Evolutionary conservation across 2,113 vertebrate species (phyloP).

Genomic region (Melierax canorus): DNA sequence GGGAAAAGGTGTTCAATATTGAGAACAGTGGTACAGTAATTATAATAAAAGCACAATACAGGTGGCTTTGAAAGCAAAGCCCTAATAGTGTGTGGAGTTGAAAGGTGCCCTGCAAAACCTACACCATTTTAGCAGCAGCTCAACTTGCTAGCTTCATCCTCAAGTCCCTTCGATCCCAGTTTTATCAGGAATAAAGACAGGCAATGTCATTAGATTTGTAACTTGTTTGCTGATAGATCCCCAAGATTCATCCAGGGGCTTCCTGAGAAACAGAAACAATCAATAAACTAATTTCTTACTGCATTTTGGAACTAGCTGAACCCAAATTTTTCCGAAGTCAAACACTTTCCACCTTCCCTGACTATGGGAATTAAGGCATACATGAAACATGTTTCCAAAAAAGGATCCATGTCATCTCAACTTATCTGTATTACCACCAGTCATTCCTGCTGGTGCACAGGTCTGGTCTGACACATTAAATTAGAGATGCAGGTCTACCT

Average conservation of each 20-base stretch:
- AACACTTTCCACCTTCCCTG: background rate
- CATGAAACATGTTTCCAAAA: background rate
- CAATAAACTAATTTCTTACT: background rate
- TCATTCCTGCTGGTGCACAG: background rate
- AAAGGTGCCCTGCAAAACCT: background rate
- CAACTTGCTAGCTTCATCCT: background rate
- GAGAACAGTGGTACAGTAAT: background rate
- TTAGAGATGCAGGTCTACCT: background rate
- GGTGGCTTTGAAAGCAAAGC: background rate
- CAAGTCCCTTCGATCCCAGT: background rate
- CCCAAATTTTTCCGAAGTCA: background rate
- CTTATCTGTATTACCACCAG: background rate
- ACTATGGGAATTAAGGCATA: background rate
- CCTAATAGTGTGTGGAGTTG: background rate
- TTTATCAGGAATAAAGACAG: background rate
- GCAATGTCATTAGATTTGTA: background rate
- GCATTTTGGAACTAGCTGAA: background rate
- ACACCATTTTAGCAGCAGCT: background rate
- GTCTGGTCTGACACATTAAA: background rate
- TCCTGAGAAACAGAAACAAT: background rate
- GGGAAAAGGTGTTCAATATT: background rate
- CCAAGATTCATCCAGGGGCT: background rate
- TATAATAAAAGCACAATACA: background rate
- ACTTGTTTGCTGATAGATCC: background rate
- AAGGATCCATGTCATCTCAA: background rate